Evolutionary conservation across 2,113 vertebrate species (phyloP).

Genomic region (Condylura cristata): DNA sequence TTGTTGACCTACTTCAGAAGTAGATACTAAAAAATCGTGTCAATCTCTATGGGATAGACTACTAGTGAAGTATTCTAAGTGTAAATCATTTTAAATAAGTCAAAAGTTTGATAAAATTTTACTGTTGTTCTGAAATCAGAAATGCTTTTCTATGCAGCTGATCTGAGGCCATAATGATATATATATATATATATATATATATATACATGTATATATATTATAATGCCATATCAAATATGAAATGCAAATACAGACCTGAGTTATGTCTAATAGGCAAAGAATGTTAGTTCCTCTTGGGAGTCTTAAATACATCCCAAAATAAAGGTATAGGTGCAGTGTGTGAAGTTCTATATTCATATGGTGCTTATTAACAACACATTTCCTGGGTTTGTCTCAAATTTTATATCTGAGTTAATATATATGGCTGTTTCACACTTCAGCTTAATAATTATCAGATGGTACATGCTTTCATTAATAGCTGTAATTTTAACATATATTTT

Average conservation of each 20-base stretch:
- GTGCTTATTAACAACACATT: not conserved
- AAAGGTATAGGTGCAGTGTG: not conserved
- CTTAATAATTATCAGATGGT: not conserved
- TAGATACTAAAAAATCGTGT: slow-evolving; percentile 11
- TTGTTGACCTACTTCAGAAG: not conserved
- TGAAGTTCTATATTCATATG: not conserved
- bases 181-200: too few relatives aligned
- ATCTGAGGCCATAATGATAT: not conserved
- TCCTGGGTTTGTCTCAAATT: not conserved
- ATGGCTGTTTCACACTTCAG: not conserved
- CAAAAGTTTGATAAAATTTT: not conserved
- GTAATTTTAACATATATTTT: not conserved
- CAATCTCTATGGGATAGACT: not conserved
- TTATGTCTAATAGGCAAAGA: not conserved
- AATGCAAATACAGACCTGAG: not conserved
- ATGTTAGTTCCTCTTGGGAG: rapidly evolving
- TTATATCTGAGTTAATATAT: not conserved
- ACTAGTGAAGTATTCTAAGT: not conserved
- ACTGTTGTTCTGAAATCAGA: slow-evolving; percentile 12
- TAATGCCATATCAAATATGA: not conserved
- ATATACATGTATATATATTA: too few relatives aligned
- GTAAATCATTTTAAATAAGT: slow-evolving; percentile 46
- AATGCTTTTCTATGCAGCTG: slow-evolving; percentile 39
- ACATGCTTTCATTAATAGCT: not conserved
- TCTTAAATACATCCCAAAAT: not conserved